Evolutionary conservation across 1,140 invertebrate genomes (phyloP), one percentile per base, ranked within the genome.

Genomic region (Pachyrhynchus sulphureomaculatus): DNA sequence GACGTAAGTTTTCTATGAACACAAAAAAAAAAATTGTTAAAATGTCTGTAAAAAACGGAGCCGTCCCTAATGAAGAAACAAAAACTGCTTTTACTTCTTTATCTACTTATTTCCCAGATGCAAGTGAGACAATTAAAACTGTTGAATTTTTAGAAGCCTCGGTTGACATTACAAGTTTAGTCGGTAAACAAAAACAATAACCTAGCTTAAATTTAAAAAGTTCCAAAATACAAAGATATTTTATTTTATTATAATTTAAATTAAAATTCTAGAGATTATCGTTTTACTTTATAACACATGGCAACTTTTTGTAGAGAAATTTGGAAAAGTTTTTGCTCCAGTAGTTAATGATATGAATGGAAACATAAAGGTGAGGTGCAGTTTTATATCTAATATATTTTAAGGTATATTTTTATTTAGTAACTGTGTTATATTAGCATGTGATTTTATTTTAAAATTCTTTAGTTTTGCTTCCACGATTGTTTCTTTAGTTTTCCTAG

Each of bases 301-400:
- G n/a, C n/a, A n/a, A n/a, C 42, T 39, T 68, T 53, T 82, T 83
- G 65, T 76, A 90, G 88, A 88, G 70, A 81, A 82, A 71, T 83
- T 89, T 72, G 88, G 88, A 56, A 88, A 83, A 76, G 74, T 86
- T 2, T 90, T 90, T 72, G 79, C 83, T 34, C 84, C 87, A 10
- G 82, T 90, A 17, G 86, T 84, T 70, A 82, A 83, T 76, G 88
- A 90, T 68, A 87, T 91, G 81, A 82, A 84, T 74, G 84, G 83
- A 68, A 90, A 89, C 75, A 83, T 90, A 68, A 81, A 85, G 69
- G 88, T 89, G 81, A 83, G 79, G n/a, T n/a, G n/a, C n/a, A n/a
- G n/a, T n/a, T n/a, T 59, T 49, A 13, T 32, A 49, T 32, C 17
- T 17, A 23, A 20, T 10, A 4, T 45, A 20, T 20, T 45, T n/a